Conservation (phyloP, 1,140 invertebrate species). For the Listronotus oregonensis region DNA sequence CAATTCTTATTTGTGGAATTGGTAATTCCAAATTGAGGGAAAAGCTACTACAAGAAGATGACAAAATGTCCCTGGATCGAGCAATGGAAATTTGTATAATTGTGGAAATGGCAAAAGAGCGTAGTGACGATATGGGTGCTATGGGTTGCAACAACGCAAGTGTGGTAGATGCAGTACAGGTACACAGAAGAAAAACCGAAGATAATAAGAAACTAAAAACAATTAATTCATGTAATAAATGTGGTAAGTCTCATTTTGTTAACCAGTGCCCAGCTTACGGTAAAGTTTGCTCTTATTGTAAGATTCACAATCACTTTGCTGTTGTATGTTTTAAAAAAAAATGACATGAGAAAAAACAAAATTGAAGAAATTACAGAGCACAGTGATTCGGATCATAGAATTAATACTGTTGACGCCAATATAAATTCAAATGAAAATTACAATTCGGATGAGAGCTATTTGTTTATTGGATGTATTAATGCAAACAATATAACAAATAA, state of each 20-base stretch:
- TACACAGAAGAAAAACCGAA: not conserved
- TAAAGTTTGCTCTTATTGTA: no score
- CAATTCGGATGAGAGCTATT: no score
- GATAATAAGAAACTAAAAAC: not conserved
- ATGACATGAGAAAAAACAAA: no score
- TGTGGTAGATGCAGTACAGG: not conserved
- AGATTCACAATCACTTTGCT: no score
- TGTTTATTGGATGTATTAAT: no score
- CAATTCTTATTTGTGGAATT: slow-evolving; percentile 32
- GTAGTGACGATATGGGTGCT: not conserved
- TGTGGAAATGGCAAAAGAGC: not conserved
- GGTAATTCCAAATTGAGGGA: slow-evolving; percentile 36
- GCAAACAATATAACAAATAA: no score
- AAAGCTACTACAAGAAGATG: slow-evolving; percentile 42
- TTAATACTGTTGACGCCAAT: no score
- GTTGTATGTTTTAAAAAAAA: no score
- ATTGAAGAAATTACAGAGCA: no score
- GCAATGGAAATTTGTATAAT: slow-evolving; percentile 1
- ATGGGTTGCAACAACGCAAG: not conserved
- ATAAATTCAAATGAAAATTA: no score
- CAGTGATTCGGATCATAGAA: no score
- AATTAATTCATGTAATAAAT: not conserved
- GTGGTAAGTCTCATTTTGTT: not conserved
- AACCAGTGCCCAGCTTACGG: slow-evolving; percentile 3
- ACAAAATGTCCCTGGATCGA: not conserved